phyloP scores from a whole-genome alignment of 2,888 invertebrate genomes.

The Elysia crispata region DNA sequence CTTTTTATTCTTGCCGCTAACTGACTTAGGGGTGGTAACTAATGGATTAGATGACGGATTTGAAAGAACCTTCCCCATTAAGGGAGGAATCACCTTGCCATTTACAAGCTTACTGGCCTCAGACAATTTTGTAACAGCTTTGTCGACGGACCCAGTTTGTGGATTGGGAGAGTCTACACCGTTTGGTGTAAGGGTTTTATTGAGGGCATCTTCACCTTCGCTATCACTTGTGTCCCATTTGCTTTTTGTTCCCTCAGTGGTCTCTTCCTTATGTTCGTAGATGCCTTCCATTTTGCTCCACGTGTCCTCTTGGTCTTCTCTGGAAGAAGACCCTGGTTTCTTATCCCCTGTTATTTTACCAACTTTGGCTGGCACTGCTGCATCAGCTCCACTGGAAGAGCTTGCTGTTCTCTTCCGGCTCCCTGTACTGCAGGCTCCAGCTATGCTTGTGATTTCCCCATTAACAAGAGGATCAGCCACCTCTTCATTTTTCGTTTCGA shows the following conservation, averaged over 20 bases:
- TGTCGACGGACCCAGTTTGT: background rate
- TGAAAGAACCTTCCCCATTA: conserved; percentile 37
- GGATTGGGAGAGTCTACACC: conserved; percentile 3
- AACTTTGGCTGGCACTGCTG: conserved; percentile 50
- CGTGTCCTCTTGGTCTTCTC: conserved; percentile 58
- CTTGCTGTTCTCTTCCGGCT: conserved; percentile 63
- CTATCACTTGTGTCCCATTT: conserved; percentile 75
- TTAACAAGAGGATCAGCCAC: conserved; percentile 17
- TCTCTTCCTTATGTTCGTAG: conserved; percentile 59
- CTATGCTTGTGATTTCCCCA: conserved; percentile 27
- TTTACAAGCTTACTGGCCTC: conserved; percentile 36
- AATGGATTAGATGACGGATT: conserved; percentile 43
- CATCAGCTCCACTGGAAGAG: conserved; percentile 55
- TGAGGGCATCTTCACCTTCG: conserved; percentile 63
- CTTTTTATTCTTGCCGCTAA: background rate
- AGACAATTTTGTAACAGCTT: conserved; percentile 27
- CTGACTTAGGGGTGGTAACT: conserved; percentile 6
- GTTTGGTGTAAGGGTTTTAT: conserved; percentile 50
- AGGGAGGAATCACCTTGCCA: conserved; percentile 48
- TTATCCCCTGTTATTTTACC: conserved; percentile 28
- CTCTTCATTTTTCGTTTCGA: conserved; percentile 22
- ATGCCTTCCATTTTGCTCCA: conserved; percentile 71
- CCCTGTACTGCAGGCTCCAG: background rate
- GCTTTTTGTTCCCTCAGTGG: conserved; percentile 64
- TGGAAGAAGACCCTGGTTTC: too few species aligned